A percentile compares a stretch with the other conserved stretches of the same genome.
Evolutionary conservation across 1,140 invertebrate genomes (phyloP).

Genomic region (Phenacoccus solenopsis): DNA sequence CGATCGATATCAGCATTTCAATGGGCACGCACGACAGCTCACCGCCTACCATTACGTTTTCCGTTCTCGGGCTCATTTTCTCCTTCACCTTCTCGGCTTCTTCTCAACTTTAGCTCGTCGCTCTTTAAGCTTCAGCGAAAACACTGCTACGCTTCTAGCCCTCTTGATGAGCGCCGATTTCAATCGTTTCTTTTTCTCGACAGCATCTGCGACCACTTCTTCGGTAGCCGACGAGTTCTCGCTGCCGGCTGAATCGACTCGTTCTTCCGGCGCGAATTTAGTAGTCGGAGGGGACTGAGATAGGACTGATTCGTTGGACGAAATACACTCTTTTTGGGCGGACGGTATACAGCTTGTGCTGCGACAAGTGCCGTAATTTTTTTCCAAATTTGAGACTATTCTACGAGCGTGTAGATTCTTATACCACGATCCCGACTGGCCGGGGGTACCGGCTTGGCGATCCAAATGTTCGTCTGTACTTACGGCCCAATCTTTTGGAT

Average conservation of each 20-base stretch:
- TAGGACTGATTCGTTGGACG: slow-evolving; percentile 45
- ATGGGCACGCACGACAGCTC: slow-evolving; percentile 69
- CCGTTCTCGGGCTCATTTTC: slow-evolving; percentile 32
- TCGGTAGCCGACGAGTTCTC: slow-evolving; percentile 33
- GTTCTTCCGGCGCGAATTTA: slow-evolving; percentile 26
- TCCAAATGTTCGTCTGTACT: slow-evolving; percentile 1
- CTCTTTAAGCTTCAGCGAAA: slow-evolving; percentile 62
- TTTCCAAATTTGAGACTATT: neutral
- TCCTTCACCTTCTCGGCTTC: slow-evolving; percentile 31
- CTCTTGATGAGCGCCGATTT: slow-evolving; percentile 63
- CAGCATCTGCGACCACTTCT: neutral
- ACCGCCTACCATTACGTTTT: slow-evolving; percentile 49
- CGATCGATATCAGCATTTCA: slow-evolving; percentile 44
- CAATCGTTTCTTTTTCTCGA: slow-evolving; percentile 31
- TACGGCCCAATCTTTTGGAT: neutral
- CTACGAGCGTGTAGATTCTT: neutral
- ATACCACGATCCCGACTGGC: neutral
- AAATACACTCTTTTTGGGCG: slow-evolving; percentile 38
- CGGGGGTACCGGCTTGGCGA: neutral
- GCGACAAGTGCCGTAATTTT: slow-evolving; percentile 38
- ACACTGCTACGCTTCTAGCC: slow-evolving; percentile 65
- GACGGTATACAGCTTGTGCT: slow-evolving; percentile 53
- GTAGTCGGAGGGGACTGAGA: slow-evolving; percentile 24
- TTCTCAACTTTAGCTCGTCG: slow-evolving; percentile 53
- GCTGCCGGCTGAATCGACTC: slow-evolving; percentile 36